phyloP scores from a whole-genome alignment of 1,140 invertebrate species.

The Aleiodes sp. region DNA sequence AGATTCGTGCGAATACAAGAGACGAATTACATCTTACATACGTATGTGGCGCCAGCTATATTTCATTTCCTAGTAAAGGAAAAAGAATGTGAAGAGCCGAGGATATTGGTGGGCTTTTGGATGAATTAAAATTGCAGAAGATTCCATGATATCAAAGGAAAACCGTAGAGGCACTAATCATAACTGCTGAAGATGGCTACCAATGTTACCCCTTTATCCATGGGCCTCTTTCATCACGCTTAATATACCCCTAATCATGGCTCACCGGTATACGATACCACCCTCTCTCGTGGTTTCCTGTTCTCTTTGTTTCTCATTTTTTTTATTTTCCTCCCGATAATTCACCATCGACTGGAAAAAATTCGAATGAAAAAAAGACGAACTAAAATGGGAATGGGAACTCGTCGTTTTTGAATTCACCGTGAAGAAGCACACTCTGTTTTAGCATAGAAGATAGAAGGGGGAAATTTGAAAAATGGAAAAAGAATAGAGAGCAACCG shows the following conservation, averaged over 20 bases:
- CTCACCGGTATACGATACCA: constrained; percentile 49
- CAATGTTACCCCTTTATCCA: constrained; percentile 56
- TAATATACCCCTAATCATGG: constrained; percentile 61
- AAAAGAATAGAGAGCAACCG: constrained; percentile 22
- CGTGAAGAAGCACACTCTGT: constrained; percentile 26
- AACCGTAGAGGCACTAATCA: constrained; percentile 58
- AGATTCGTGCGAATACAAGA: constrained; percentile 43
- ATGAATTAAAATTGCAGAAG: constrained; percentile 61
- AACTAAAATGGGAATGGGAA: background rate
- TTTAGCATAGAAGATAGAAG: background rate
- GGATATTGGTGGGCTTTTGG: constrained; percentile 14
- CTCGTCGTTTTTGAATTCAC: background rate
- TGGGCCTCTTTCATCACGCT: constrained; percentile 55
- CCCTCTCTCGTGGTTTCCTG: constrained; percentile 37
- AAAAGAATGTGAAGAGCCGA: too few species aligned
- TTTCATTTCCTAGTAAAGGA: background rate
- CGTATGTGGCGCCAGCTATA: background rate
- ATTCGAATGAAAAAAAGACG: background rate
- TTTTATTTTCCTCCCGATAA: constrained; percentile 43
- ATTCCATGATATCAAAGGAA: constrained; percentile 46
- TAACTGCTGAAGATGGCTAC: constrained; percentile 54
- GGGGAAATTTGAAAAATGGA: background rate
- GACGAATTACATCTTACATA: background rate
- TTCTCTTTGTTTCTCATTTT: constrained; percentile 1
- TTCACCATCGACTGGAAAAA: background rate